A percentile compares a stretch with the other conserved stretches of the same genome.
These are phyloP conservation scores for Leptoclinus maculatus DNA, from an alignment of 2,797 vertebrate species.

Conservation along the genomic window DNA sequence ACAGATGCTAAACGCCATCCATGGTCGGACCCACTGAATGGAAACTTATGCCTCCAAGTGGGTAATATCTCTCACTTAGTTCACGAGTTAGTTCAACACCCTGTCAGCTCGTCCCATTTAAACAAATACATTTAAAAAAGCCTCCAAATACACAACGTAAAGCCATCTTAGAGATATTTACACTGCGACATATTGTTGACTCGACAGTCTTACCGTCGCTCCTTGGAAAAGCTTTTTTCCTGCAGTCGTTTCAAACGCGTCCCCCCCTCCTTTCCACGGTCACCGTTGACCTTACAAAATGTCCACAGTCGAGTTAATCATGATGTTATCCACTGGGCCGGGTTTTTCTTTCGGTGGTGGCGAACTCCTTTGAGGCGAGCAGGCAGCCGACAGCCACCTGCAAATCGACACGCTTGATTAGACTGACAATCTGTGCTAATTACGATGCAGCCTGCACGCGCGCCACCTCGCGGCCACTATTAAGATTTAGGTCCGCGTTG, in stretches of 20 bases:
- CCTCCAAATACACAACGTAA: fast-evolving
- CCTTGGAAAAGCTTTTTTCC: neutral
- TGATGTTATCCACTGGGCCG: neutral
- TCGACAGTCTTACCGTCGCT: slow-evolving; percentile 35
- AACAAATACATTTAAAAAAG: neutral
- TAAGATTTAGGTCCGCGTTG: neutral
- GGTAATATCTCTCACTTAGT: slow-evolving; percentile 9
- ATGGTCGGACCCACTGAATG: slow-evolving; percentile 23
- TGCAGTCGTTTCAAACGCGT: slow-evolving; percentile 2
- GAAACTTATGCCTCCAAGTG: neutral
- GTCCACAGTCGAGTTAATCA: slow-evolving; percentile 17
- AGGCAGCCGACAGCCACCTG: slow-evolving; percentile 48
- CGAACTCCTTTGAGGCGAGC: slow-evolving; percentile 1
- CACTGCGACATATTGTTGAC: neutral
- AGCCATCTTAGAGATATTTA: neutral
- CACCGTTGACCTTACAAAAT: slow-evolving; percentile 37
- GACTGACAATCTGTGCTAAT: slow-evolving; percentile 54
- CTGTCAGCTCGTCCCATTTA: neutral
- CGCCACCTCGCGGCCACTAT: slow-evolving; percentile 66
- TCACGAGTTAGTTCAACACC: slow-evolving; percentile 32
- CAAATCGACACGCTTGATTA: slow-evolving; percentile 57
- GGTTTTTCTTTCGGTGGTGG: neutral
- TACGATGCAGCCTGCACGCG: slow-evolving; percentile 47
- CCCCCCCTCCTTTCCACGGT: neutral
- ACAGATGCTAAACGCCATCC: slow-evolving; percentile 52